Percentiles rank a stretch among this genome's conserved stretches.
These are phyloP conservation scores for Corynorhinus townsendii DNA, from an alignment of 2,113 vertebrate genomes.

Conservation along the genomic window DNA sequence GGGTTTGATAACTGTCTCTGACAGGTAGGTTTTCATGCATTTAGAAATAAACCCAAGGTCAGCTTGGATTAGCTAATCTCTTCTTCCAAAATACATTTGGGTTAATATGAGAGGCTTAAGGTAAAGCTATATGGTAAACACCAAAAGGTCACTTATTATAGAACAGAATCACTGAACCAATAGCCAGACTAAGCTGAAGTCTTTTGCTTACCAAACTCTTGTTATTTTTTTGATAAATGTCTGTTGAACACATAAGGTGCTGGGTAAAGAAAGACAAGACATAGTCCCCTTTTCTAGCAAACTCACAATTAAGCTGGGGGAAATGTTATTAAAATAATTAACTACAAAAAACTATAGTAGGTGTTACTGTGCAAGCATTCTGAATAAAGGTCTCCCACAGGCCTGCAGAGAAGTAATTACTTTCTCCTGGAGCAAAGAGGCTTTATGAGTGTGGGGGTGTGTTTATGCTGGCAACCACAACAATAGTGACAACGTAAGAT, in stretches of 20 bases:
- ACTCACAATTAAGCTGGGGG: neutral
- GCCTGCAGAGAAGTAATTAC: neutral
- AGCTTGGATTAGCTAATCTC: neutral
- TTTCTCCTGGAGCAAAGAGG: neutral
- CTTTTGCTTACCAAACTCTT: neutral
- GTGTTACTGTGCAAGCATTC: neutral
- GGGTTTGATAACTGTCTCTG: neutral
- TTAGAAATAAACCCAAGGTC: conserved; percentile 35
- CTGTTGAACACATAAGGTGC: neutral
- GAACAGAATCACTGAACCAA: neutral
- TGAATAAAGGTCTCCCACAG: neutral
- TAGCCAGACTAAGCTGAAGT: conserved; percentile 1
- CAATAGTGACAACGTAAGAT: neutral
- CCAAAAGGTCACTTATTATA: neutral
- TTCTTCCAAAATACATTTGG: conserved; percentile 21
- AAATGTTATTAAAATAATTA: conserved; percentile 20
- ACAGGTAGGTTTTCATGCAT: neutral
- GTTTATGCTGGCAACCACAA: neutral
- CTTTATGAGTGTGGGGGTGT: neutral
- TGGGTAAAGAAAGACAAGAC: neutral
- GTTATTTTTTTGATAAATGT: conserved; percentile 3
- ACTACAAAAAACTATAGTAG: neutral
- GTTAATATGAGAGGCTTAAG: neutral
- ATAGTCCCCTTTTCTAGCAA: neutral
- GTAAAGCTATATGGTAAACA: neutral